Conservation (phyloP, 2,888 invertebrate genomes). For the Conistra vaccinii region DNA sequence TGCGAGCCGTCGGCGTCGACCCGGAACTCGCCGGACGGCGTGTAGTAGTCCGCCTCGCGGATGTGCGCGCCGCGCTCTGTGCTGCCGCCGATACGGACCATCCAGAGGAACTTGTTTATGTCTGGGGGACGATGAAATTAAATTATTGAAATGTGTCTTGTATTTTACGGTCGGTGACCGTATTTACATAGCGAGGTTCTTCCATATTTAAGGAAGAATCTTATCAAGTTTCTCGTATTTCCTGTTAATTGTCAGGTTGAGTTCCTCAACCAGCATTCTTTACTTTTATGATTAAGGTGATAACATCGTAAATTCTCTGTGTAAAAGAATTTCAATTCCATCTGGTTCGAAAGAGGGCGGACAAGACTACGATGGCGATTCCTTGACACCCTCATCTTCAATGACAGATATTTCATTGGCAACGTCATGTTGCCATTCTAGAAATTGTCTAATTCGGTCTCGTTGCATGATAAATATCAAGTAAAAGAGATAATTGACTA, state of each 20-base stretch:
- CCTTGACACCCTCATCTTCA: background rate
- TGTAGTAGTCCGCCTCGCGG: constrained; percentile 99
- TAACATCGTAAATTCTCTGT: no score
- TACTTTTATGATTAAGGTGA: background rate
- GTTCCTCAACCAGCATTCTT: background rate
- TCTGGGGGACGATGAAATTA: constrained; percentile 87
- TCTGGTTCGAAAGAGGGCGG: background rate
- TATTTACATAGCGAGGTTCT: no score
- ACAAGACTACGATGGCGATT: no score
- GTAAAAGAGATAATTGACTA: background rate
- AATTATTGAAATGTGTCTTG: background rate
- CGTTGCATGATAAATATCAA: background rate
- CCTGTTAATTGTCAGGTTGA: no score
- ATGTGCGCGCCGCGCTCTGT: constrained; percentile 98
- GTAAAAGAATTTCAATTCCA: background rate
- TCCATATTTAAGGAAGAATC: no score
- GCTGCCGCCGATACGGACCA: constrained; percentile 99
- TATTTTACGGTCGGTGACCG: background rate
- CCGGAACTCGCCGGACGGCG: constrained; percentile 98
- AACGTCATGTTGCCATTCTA: background rate
- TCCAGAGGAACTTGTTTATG: constrained; percentile 99
- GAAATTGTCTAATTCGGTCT: background rate
- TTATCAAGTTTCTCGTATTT: no score
- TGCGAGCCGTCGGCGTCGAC: constrained; percentile 98
- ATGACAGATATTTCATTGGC: background rate